A percentile compares a stretch with the other conserved stretches of the same genome.
Evolutionary conservation across 2,113 vertebrate genomes (phyloP).

Genomic region (Calypte anna): DNA sequence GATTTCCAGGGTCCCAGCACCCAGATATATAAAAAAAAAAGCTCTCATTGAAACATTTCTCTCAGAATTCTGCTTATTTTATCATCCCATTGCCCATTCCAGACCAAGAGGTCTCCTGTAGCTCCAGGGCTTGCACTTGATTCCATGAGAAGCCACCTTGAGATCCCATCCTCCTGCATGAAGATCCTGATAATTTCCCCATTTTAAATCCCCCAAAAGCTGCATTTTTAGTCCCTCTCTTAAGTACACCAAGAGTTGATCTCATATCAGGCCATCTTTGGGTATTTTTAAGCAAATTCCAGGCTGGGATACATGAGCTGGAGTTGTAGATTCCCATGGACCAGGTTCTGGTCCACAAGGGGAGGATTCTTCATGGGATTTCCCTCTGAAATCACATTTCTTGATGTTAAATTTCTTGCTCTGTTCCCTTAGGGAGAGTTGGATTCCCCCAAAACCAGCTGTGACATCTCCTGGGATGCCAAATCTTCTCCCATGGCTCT

Average conservation of each 20-base stretch:
- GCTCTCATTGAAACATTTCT: accelerated
- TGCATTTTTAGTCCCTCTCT: too few relatives aligned
- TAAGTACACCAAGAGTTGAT: not conserved
- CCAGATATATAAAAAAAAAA: not conserved
- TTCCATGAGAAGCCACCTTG: not conserved
- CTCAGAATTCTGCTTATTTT: not conserved
- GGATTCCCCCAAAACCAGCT: not conserved
- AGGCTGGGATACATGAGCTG: not conserved
- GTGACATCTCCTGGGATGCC: not conserved
- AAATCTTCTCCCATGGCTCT: not conserved
- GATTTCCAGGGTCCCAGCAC: too few relatives aligned
- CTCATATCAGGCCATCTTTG: not conserved
- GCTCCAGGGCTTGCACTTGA: not conserved
- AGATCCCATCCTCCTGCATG: not conserved
- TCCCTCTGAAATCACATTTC: not conserved
- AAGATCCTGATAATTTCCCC: not conserved
- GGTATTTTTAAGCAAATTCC: not conserved
- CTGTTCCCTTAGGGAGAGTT: too few relatives aligned
- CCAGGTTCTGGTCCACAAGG: not conserved
- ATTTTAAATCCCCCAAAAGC: not conserved
- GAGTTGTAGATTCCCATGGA: too few relatives aligned
- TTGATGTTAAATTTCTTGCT: not conserved
- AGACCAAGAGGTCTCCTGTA: not conserved
- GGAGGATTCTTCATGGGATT: not conserved
- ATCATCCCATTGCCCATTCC: not conserved